A percentile compares a stretch with the other conserved stretches of the same genome.
phyloP scores from a whole-genome alignment of 2,797 vertebrate genomes.

The Tadarida brasiliensis region DNA sequence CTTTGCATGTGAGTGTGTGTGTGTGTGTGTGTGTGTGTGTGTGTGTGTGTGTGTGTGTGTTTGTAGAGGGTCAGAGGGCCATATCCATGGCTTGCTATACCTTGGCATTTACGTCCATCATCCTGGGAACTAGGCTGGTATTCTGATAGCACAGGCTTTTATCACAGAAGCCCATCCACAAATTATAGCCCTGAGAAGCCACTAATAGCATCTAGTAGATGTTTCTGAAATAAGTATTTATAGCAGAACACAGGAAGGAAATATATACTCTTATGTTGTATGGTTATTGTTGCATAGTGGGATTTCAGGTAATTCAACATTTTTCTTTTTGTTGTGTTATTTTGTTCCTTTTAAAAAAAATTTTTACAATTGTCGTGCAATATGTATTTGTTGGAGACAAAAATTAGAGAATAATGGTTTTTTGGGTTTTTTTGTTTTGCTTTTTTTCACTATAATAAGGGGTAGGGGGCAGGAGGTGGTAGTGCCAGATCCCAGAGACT shows the following conservation, averaged over 20 bases:
- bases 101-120: neutral
- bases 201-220: constrained; percentile 44
- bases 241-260: constrained; percentile 66
- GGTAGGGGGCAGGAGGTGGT: neutral
- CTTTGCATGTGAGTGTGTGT: neutral
- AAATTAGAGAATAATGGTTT: constrained; percentile 49
- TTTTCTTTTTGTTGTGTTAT: constrained; percentile 55
- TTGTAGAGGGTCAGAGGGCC: neutral
- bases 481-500: neutral
- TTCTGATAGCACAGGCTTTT: neutral
- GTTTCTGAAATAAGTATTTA: constrained; percentile 66
- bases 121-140: constrained; percentile 18
- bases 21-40: no score
- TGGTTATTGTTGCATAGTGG: constrained; percentile 3
- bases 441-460: constrained; percentile 10
- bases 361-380: constrained; percentile 14
- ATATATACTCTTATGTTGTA: constrained; percentile 55
- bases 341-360: no score
- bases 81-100: neutral
- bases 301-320: constrained; percentile 54
- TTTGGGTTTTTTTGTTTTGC: neutral
- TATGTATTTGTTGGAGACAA: neutral
- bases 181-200: constrained; percentile 52
- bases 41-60: accelerated
- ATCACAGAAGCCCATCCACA: constrained; percentile 55